phyloP scores from a whole-genome alignment of 2,113 vertebrate species.

The Pteruthius melanotis region DNA sequence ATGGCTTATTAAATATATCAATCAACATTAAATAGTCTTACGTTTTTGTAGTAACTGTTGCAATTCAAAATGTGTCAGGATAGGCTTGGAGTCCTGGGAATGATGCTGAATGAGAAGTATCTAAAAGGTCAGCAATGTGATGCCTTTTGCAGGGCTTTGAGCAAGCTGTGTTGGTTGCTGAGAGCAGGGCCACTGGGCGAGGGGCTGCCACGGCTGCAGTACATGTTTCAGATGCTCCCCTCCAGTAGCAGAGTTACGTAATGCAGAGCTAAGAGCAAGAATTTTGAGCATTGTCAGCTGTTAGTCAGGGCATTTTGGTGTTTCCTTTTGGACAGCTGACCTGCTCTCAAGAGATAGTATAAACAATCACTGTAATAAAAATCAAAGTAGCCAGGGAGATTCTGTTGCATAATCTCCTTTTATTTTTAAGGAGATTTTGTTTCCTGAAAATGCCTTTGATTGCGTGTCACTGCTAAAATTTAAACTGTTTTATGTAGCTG shows the following conservation, averaged over 20 bases:
- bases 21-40: background rate
- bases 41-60: background rate
- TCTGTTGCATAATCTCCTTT: constrained; percentile 52
- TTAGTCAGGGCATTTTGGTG: constrained; percentile 61
- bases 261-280: constrained; percentile 55
- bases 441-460: constrained; percentile 60
- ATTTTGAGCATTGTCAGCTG: constrained; percentile 77
- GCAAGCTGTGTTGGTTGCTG: background rate
- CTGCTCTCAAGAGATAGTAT: constrained; percentile 57
- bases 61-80: background rate
- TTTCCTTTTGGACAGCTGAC: constrained; percentile 78
- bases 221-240: constrained; percentile 25
- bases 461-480: constrained; percentile 38
- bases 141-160: background rate
- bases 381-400: constrained; percentile 57
- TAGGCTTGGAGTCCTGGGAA: background rate
- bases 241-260: constrained; percentile 61
- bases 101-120: background rate
- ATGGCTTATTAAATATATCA: background rate
- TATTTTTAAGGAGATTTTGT: constrained; percentile 48
- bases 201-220: background rate
- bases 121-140: background rate
- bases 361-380: constrained; percentile 65
- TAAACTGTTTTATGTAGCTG: constrained; percentile 39
- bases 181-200: background rate